Conservation (phyloP, 2,113 vertebrate genomes). For the Oreochromis spilurus region DNA sequence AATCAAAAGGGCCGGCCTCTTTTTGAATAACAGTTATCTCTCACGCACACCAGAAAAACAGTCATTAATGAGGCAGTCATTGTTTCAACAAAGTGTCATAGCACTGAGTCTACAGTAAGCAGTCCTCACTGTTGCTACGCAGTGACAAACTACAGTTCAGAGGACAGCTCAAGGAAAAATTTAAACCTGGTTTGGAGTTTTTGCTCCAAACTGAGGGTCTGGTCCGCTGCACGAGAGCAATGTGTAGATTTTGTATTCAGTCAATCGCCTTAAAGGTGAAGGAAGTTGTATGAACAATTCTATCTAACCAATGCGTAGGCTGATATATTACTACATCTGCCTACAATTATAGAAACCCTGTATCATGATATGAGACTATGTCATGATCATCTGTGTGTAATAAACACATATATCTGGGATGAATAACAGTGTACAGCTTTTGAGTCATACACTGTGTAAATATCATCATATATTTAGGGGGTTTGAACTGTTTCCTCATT, state of each 20-base stretch:
- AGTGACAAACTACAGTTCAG: not conserved
- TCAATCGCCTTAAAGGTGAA: not conserved
- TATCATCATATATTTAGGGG: not conserved
- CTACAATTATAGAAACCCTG: not conserved
- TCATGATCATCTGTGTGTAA: not conserved
- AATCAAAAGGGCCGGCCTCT: not conserved
- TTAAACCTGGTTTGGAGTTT: not conserved
- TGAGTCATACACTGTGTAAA: not conserved
- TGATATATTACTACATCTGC: not conserved
- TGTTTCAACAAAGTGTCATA: not conserved
- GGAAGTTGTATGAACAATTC: not conserved
- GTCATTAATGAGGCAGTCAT: not conserved
- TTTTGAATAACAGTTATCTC: not conserved
- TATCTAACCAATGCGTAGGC: not conserved
- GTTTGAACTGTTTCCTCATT: not conserved
- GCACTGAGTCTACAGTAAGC: not conserved
- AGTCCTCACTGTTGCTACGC: not conserved
- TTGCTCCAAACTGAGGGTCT: not conserved
- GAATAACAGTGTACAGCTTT: not conserved
- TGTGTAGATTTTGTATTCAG: not conserved
- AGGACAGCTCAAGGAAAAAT: not conserved
- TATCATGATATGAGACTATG: not conserved
- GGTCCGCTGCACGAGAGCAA: not conserved
- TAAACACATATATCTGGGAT: not conserved
- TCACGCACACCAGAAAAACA: not conserved